phyloP scores from a whole-genome alignment of 2,888 invertebrate genomes.

The Myathropa florea region DNA sequence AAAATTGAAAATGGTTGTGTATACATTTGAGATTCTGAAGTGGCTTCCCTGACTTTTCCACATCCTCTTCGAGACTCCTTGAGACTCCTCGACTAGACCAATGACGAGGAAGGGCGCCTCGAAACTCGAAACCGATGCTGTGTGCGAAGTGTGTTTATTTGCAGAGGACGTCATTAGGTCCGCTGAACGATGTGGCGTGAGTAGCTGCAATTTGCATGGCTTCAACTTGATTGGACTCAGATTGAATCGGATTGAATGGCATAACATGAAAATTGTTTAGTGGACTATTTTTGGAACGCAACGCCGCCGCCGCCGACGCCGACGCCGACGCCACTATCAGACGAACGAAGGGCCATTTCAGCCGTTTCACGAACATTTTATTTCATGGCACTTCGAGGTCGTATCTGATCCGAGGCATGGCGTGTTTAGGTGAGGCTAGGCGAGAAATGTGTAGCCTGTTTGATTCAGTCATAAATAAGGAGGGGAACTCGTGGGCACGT shows the following conservation, averaged over 20 bases:
- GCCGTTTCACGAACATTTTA: conserved; percentile 9
- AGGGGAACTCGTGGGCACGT: background rate
- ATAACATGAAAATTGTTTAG: background rate
- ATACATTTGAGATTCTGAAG: background rate
- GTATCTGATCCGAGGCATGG: background rate
- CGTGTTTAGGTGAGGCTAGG: background rate
- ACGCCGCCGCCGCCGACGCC: background rate
- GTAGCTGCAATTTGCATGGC: conserved; percentile 16
- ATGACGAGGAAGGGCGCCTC: background rate
- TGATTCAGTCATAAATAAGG: conserved; percentile 5
- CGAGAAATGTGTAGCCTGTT: background rate
- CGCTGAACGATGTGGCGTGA: background rate
- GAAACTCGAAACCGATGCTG: background rate
- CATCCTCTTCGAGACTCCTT: background rate
- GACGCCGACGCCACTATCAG: background rate
- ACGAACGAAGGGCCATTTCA: conserved; percentile 16
- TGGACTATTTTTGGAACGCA: conserved; percentile 1
- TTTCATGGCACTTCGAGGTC: background rate
- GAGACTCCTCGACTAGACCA: background rate
- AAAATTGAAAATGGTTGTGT: conserved; percentile 26
- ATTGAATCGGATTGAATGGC: conserved; percentile 7
- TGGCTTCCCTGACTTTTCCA: background rate
- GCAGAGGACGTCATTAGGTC: background rate
- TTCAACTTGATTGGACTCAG: conserved; percentile 18
- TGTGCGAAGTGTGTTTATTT: conserved; percentile 1